A percentile compares a stretch with the other conserved stretches of the same genome.
Conservation (phyloP, 1,140 invertebrate genomes). For the Harlomillsia oculata region DNA sequence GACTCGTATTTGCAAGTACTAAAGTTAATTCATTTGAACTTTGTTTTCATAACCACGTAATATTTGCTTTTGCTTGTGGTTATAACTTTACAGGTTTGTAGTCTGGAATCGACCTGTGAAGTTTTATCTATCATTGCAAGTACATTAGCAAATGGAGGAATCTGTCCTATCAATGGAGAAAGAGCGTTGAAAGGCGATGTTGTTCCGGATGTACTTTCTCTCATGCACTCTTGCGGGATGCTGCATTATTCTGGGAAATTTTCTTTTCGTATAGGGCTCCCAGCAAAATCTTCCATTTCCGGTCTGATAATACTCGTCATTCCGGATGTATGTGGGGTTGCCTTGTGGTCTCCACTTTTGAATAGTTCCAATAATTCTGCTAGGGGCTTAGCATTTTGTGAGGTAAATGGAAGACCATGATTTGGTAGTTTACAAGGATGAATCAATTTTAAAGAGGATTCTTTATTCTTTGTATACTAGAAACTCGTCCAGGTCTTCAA, state of each 20-base stretch:
- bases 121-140: constrained; percentile 86
- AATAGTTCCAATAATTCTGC: constrained; percentile 53
- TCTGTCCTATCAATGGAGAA: constrained; percentile 91
- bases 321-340: constrained; percentile 54
- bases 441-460: neutral
- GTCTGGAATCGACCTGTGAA: constrained; percentile 90
- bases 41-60: neutral
- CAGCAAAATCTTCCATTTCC: constrained; percentile 57
- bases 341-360: constrained; percentile 53
- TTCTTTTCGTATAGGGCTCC: constrained; percentile 51
- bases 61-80: neutral
- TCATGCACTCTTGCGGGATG: constrained; percentile 50
- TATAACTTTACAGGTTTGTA: constrained; percentile 62
- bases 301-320: constrained; percentile 55
- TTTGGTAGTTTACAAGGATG: neutral
- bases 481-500: constrained; percentile 83
- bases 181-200: constrained; percentile 75
- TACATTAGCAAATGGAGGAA: constrained; percentile 94
- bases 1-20: constrained; percentile 93
- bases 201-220: constrained; percentile 48
- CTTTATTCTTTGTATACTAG: constrained; percentile 39
- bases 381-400: constrained; percentile 50
- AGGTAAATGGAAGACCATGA: constrained; percentile 36
- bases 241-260: constrained; percentile 42
- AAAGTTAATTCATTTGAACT: neutral